Percentiles rank a stretch among this genome's conserved stretches.
phyloP scores from a whole-genome alignment of 2,113 vertebrate genomes.

The Festucalex cinctus region DNA sequence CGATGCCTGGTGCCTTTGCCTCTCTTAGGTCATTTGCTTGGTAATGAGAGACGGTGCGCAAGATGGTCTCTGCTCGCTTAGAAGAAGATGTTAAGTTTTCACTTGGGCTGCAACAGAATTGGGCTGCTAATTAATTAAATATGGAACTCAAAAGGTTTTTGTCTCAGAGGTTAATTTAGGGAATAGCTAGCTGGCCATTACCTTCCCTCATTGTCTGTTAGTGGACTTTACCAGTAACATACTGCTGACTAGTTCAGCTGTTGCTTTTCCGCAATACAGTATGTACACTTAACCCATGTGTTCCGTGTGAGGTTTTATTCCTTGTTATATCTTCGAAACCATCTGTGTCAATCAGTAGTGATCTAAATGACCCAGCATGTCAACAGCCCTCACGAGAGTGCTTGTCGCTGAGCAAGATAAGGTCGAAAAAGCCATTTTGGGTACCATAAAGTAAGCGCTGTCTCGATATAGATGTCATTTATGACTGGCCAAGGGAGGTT shows the following conservation, averaged over 20 bases:
- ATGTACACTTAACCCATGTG: background rate
- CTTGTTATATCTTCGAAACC: constrained; percentile 49
- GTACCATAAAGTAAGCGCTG: constrained; percentile 59
- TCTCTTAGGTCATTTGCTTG: constrained; percentile 65
- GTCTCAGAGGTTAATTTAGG: constrained; percentile 46
- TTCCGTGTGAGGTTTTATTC: constrained; percentile 2
- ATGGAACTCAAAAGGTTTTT: constrained; percentile 49
- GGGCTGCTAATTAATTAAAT: constrained; percentile 64
- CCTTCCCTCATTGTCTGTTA: constrained; percentile 3
- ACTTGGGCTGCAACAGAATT: constrained; percentile 31
- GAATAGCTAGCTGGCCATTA: constrained; percentile 26
- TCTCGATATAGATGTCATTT: constrained; percentile 65
- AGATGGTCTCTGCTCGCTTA: constrained; percentile 37
- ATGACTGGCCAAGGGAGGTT: constrained; percentile 55
- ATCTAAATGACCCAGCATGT: constrained; percentile 59
- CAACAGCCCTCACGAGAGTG: constrained; percentile 58
- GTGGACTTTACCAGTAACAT: constrained; percentile 27
- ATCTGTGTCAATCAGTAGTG: constrained; percentile 57
- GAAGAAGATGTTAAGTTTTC: constrained; percentile 59
- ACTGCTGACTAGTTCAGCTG: background rate
- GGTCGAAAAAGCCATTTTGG: constrained; percentile 66
- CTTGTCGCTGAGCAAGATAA: constrained; percentile 55
- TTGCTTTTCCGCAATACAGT: background rate
- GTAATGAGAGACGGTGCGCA: constrained; percentile 65
- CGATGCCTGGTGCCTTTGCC: constrained; percentile 62